Conservation (phyloP, 2,888 invertebrate genomes). For the Peribatodes rhomboidaria region DNA sequence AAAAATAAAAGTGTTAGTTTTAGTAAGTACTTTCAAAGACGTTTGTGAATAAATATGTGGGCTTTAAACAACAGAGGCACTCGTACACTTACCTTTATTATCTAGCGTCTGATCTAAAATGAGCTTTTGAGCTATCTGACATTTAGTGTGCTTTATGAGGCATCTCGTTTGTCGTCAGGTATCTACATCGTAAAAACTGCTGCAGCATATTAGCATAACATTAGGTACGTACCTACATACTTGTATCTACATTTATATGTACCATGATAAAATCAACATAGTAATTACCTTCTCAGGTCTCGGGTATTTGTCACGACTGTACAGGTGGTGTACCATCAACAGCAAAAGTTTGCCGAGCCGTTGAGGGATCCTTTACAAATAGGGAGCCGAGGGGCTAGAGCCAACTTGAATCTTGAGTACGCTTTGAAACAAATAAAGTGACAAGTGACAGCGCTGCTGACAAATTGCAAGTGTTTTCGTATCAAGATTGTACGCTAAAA, state of each 20-base stretch:
- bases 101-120: constrained; percentile 6
- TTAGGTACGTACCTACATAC: constrained; percentile 1
- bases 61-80: not conserved
- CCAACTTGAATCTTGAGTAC: constrained; percentile 43
- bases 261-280: constrained; percentile 44
- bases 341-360: constrained; percentile 61
- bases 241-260: not conserved
- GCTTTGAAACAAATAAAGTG: constrained; percentile 46
- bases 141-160: constrained; percentile 9
- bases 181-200: constrained; percentile 15
- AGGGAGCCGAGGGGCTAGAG: constrained; percentile 48
- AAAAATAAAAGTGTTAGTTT: too few relatives aligned
- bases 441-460: constrained; percentile 45
- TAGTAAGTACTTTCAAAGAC: not conserved
- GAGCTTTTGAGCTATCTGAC: constrained; percentile 15
- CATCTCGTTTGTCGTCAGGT: constrained; percentile 14
- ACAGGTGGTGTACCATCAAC: constrained; percentile 65
- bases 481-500: too few relatives aligned
- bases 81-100: not conserved
- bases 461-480: constrained; percentile 47
- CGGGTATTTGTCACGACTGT: constrained; percentile 57
- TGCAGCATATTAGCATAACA: constrained; percentile 13
- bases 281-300: constrained; percentile 46
- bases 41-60: not conserved
- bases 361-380: constrained; percentile 67